Base-by-base conservation (phyloP, 2,888 invertebrate species). In the Melieria crassipennis region DNA sequence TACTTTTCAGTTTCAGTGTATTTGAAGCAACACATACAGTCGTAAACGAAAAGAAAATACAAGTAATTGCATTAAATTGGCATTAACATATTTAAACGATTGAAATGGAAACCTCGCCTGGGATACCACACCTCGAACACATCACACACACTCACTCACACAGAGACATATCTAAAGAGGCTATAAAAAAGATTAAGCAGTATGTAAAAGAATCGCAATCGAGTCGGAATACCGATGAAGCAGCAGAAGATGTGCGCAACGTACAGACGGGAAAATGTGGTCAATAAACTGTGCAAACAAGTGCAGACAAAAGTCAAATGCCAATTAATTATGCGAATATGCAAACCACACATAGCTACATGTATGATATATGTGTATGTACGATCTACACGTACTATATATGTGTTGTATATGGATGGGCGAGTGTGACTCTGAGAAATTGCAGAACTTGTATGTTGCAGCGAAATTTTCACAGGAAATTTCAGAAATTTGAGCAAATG, bases 31-130 rank as follows among this genome's bases (percentile, higher is more conserved):
- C 30, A 30, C 63, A 63, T 30, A 63, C 30, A 50, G 45, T 1
- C 10, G 11, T 9, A 43, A 4, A 62, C 16, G 13, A 4, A 50
- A 48, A 63, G 11, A 48, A 47, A 30, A 52, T 9, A 57, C 46
- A 68, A 48, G 30, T 69, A 58, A 69, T 64, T 63, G 69, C 58
- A 50, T 69, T 69, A 64, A 69, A 69, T 63, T 57, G 47, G 58
- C 64, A 69, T 69, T 64, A 64, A 64, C 69, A 69, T 69, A 68
- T 69, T 64, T 64, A 63, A 48, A 57, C 47, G 69, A 57, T 63
- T 64, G 57, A 69, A 58, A 64, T 63, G 56, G 58, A 30, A 63
- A 48, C 50, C 45, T 13, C 43, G 16, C 11, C 3, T 48, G 10
- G 1, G 7, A 52, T 52, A n/a, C 13, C 13, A 52, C 13, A 52